Evolutionary conservation across 1,140 invertebrate species (phyloP), one percentile per base, ranked within the genome.

Genomic region (Calycopis cecrops): DNA sequence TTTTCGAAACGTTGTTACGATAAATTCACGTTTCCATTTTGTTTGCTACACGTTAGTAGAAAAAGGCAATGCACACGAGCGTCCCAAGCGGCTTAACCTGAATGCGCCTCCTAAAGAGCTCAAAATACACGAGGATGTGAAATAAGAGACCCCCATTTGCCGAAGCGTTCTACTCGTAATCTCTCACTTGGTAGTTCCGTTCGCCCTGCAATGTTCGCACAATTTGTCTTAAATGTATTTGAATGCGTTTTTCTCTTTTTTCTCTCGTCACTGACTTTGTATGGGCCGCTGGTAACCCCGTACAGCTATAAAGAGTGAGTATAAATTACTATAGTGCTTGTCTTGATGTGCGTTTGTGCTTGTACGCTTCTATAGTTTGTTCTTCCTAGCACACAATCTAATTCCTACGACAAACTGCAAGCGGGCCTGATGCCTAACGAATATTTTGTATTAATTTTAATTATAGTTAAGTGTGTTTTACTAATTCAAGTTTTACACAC

Each of bases 171-270:
- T 77, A 85, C 84, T 87, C 84, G 84, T 85, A 76, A 84, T 87
- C 84, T 87, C 84, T 87, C 84, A 87, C 84, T 87, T 73, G 78
- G 84, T 86, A 84, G 83, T 85, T 85, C 83, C 83, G 83, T 87
- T 87, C 83, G 83, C 83, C 83, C 83, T 84, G 84, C 84, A 87
- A 85, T 87, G 81, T 85, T 82, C 77, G 84, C 84, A 87, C 84
- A 83, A 87, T 82, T 87, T 88, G 76, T 87, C 84, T 85, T 85
- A 86, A 87, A 84, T 88, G 79, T 88, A 88, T 82, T 88, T 88
- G 86, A 88, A 88, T 88, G 86, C 87, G 86, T 88, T 88, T 88
- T 88, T 87, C 83, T 87, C 83, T 88, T 88, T 88, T 88, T 87
- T 86, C 84, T 87, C 80, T 87, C 83, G 82, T 87, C 87, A 85